Evolutionary conservation across 2,888 invertebrate genomes (phyloP).

Genomic region (Chloroclysta siterata): DNA sequence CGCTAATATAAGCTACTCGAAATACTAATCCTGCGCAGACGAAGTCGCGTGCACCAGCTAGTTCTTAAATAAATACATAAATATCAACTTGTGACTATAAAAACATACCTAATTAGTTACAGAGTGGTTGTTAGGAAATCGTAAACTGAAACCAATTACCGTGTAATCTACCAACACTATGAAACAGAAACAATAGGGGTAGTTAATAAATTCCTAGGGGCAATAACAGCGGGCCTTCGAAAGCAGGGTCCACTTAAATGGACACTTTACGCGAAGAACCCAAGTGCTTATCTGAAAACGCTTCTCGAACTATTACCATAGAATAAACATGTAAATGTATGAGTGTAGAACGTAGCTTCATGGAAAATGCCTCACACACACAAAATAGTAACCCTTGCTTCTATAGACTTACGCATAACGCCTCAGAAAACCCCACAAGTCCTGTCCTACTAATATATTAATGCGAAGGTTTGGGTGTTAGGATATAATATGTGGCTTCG

Average conservation of each 20-base stretch:
- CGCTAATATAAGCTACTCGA: no score
- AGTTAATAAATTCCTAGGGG: conserved; percentile 52
- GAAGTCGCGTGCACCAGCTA: no score
- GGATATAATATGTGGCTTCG: no score
- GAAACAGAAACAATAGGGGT: conserved; percentile 43
- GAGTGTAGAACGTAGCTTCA: neutral
- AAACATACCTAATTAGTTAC: conserved; percentile 7
- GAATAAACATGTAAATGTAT: conserved; percentile 6
- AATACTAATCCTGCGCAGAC: no score
- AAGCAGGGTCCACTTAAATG: conserved; percentile 49
- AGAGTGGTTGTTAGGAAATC: conserved; percentile 5
- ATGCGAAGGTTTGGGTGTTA: no score
- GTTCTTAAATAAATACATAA: no score
- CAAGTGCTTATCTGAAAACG: conserved; percentile 52
- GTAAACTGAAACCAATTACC: conserved; percentile 41
- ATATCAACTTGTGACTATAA: neutral
- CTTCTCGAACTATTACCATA: conserved; percentile 47
- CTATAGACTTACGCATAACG: no score
- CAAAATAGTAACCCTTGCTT: neutral
- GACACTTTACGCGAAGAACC: conserved; percentile 45
- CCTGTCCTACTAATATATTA: no score
- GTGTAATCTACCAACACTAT: conserved; percentile 36
- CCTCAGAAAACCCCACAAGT: no score
- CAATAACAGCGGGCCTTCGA: conserved; percentile 46
- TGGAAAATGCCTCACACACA: neutral